Evolutionary conservation across 2,797 vertebrate species (phyloP).

Genomic region (Etheostoma perlongum): DNA sequence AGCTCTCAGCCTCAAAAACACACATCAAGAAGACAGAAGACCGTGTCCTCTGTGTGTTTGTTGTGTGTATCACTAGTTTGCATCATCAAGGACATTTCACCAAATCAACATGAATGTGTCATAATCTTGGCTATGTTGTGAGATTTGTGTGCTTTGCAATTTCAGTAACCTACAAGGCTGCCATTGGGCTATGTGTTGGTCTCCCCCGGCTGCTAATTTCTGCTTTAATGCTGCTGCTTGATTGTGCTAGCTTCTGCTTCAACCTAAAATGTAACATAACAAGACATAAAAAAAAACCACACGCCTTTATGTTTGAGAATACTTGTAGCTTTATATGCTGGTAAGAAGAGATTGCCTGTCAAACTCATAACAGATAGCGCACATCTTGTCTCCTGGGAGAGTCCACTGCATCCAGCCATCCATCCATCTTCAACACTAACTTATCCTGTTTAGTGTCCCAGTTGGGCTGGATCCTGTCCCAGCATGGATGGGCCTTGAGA

Average conservation of each 20-base stretch:
- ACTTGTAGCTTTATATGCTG: neutral
- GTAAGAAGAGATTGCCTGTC: constrained; percentile 40
- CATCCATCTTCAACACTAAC: constrained; percentile 43
- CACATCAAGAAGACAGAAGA: constrained; percentile 11
- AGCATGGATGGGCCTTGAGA: constrained; percentile 17
- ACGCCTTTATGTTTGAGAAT: constrained; percentile 9
- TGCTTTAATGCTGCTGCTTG: neutral
- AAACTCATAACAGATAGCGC: constrained; percentile 28
- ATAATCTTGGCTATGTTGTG: constrained; percentile 18
- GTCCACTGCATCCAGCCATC: constrained; percentile 34
- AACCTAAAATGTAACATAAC: neutral
- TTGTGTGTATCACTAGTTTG: neutral
- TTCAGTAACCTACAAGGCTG: constrained; percentile 7
- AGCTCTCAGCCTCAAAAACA: constrained; percentile 23
- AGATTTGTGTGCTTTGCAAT: constrained; percentile 3
- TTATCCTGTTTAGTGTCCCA: constrained; percentile 42
- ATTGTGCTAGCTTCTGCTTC: neutral
- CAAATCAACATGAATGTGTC: constrained; percentile 15
- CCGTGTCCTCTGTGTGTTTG: neutral
- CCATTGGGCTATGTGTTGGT: neutral
- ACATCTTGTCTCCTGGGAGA: constrained; percentile 40
- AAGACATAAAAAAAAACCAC: constrained; percentile 5
- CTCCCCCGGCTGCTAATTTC: neutral
- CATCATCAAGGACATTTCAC: neutral
- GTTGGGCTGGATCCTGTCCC: constrained; percentile 21